phyloP scores from a whole-genome alignment of 2,888 invertebrate genomes.

The Caenorhabditis afra region DNA sequence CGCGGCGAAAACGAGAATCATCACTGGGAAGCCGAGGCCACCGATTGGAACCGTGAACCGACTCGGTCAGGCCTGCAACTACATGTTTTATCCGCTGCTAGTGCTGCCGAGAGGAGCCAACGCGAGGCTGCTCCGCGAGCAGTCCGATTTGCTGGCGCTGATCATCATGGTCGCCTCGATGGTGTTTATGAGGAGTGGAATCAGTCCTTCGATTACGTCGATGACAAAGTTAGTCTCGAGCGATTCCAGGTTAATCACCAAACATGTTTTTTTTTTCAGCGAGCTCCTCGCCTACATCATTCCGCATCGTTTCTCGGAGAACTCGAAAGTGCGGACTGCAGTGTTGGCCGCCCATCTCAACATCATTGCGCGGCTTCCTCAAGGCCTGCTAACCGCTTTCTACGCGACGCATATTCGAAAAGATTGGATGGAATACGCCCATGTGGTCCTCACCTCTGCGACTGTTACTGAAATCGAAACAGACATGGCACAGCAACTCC shows the following conservation, averaged over 20 bases:
- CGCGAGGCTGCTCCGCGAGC: slow-evolving; percentile 25
- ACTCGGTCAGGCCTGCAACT: slow-evolving; percentile 15
- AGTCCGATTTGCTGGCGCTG: slow-evolving; percentile 37
- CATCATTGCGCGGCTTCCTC: slow-evolving; percentile 10
- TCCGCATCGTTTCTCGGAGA: slow-evolving; percentile 50
- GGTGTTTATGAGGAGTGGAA: slow-evolving; percentile 42
- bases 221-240: slow-evolving; percentile 42
- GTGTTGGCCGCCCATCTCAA: slow-evolving; percentile 29
- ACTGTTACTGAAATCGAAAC: neutral
- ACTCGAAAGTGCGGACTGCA: slow-evolving; percentile 33
- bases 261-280: slow-evolving; percentile 27
- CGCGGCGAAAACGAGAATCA: slow-evolving; percentile 18
- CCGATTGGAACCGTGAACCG: slow-evolving; percentile 24
- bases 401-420: neutral
- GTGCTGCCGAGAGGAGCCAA: slow-evolving; percentile 33
- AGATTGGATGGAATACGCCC: slow-evolving; percentile 13
- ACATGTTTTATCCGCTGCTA: slow-evolving; percentile 52
- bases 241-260: neutral
- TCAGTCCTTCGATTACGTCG: slow-evolving; percentile 10
- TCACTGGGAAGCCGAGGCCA: neutral
- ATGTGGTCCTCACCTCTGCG: neutral
- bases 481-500: slow-evolving; percentile 1
- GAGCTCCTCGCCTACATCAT: slow-evolving; percentile 46
- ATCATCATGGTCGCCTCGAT: slow-evolving; percentile 50
- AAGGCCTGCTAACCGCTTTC: neutral